Conservation (phyloP, 2,797 vertebrate species). For the Simalia tracyae region DNA sequence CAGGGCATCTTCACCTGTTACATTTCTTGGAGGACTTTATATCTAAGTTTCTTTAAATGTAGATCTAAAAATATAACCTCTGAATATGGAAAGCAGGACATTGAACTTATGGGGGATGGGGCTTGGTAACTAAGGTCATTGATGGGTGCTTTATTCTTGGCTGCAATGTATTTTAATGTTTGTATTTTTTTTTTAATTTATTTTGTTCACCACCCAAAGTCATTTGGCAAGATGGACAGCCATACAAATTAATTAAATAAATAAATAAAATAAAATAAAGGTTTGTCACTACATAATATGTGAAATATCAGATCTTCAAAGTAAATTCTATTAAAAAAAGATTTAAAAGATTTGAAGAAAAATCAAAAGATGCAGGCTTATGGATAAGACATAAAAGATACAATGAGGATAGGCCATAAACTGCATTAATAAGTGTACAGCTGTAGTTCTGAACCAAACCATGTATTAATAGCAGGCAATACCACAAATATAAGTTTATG, state of each 20-base stretch:
- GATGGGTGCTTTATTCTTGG: not conserved
- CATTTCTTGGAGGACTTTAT: not conserved
- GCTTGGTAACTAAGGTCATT: not conserved
- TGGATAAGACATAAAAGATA: not conserved
- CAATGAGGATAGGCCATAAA: not conserved
- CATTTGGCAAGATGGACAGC: not conserved
- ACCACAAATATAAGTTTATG: not conserved
- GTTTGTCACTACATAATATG: not conserved
- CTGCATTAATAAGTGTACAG: not conserved
- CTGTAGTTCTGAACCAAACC: not conserved
- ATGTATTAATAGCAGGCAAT: not conserved
- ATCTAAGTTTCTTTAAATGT: not conserved
- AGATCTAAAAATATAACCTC: not conserved
- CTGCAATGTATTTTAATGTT: not conserved
- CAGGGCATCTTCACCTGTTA: not conserved
- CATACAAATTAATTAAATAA: not conserved
- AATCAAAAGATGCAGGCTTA: not conserved
- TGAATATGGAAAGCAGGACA: not conserved
- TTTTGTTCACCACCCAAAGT: not conserved
- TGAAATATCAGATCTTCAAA: not conserved
- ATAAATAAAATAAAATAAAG: not conserved
- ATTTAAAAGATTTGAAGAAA: not conserved
- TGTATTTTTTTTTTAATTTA: not conserved
- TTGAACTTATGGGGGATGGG: not conserved
- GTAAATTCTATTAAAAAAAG: not conserved